Conservation (phyloP, 2,888 invertebrate genomes). For the Auanema freiburgensis region DNA sequence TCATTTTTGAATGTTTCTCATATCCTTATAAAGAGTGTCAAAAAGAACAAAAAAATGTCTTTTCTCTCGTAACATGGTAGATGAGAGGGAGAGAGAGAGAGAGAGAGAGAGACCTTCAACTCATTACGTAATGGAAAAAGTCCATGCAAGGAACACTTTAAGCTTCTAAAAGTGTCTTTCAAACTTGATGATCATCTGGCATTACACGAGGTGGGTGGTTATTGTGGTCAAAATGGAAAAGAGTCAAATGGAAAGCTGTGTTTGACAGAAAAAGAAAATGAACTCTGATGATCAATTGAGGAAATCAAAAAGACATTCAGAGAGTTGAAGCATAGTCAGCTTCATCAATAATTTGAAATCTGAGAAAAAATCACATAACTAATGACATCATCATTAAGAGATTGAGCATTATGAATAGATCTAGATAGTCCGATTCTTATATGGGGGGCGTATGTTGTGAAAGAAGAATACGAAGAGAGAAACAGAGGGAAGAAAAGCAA, state of each 20-base stretch:
- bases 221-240: slow-evolving; percentile 2
- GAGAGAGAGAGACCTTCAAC: slow-evolving; percentile 1
- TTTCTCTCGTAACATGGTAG: slow-evolving; percentile 1
- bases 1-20: slow-evolving; percentile 17
- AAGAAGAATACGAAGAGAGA: not conserved
- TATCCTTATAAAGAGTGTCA: slow-evolving; percentile 8
- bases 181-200: not conserved
- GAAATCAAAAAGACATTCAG: not conserved
- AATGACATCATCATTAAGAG: not conserved
- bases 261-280: not conserved
- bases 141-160: too few species aligned
- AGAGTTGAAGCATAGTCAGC: not conserved
- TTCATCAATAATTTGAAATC: not conserved
- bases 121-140: slow-evolving; percentile 7
- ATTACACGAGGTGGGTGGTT: not conserved
- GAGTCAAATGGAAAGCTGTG: too few species aligned
- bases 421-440: too few species aligned
- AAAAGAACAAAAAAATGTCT: too few species aligned
- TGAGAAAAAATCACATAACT: slow-evolving; percentile 7
- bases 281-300: not conserved
- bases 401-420: not conserved
- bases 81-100: not conserved
- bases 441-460: not conserved
- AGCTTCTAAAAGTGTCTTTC: too few species aligned
- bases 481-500: slow-evolving; percentile 15